phyloP scores from a whole-genome alignment of 2,797 vertebrate species.

The Rhinoraja longicauda region DNA sequence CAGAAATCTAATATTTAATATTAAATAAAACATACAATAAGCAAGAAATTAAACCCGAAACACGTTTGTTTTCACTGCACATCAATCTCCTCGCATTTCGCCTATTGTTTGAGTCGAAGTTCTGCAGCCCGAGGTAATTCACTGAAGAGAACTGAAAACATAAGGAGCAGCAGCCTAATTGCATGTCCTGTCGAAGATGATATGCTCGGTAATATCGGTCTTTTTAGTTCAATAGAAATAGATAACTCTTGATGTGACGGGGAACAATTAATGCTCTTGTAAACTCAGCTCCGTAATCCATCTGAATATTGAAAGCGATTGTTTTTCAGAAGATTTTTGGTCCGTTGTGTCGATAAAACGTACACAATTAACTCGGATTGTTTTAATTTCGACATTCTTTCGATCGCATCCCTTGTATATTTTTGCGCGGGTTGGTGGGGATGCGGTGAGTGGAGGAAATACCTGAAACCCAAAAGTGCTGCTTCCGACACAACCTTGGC shows the following conservation, averaged over 20 bases:
- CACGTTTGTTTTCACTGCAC: background rate
- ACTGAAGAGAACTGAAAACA: background rate
- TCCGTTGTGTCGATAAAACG: background rate
- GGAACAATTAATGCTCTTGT: background rate
- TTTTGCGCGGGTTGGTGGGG: background rate
- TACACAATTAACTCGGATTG: background rate
- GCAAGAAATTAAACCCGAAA: too few relatives aligned
- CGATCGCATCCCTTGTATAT: background rate
- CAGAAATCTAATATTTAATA: background rate
- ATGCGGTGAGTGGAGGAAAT: background rate
- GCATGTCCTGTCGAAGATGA: background rate
- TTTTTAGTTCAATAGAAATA: background rate
- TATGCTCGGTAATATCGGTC: background rate
- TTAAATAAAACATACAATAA: background rate
- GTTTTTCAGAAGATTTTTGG: background rate
- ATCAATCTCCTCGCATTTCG: background rate
- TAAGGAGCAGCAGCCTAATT: background rate
- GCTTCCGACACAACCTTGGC: background rate
- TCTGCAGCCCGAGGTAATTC: background rate
- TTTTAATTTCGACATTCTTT: background rate
- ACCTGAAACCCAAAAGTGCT: background rate
- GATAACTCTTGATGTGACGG: background rate
- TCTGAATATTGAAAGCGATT: background rate
- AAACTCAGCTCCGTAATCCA: background rate
- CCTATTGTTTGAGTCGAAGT: background rate